These are phyloP conservation scores for Notarius quadriscutis DNA, from an alignment of 2,113 vertebrate genomes.

Conservation along the genomic window DNA sequence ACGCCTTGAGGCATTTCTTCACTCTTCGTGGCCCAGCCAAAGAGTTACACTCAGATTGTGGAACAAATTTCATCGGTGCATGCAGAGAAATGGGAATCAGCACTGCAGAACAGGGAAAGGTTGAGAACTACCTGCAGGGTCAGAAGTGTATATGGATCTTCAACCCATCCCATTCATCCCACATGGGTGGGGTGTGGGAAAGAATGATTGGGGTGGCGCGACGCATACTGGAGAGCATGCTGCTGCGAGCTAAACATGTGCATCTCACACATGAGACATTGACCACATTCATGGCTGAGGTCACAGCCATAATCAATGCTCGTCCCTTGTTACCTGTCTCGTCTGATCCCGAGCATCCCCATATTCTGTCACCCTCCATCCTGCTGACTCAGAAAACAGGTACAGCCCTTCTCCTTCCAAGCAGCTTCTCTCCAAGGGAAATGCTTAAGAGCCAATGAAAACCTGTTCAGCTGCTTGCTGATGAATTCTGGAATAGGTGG, in stretches of 20 bases:
- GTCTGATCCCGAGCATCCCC: too few species aligned
- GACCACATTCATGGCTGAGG: not conserved
- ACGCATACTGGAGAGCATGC: not conserved
- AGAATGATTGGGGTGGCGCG: not conserved
- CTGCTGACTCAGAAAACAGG: too few species aligned
- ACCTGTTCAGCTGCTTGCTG: too few species aligned
- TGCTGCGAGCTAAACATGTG: not conserved
- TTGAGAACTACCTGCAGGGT: slow-evolving; percentile 6
- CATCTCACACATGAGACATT: slow-evolving; percentile 2
- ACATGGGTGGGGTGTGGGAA: slow-evolving; percentile 12
- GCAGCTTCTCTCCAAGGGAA: too few species aligned
- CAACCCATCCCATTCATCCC: not conserved
- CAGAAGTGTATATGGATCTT: slow-evolving; percentile 34
- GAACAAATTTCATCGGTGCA: slow-evolving; percentile 36
- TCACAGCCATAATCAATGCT: too few species aligned
- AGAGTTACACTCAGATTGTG: not conserved
- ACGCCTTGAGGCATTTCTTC: slow-evolving; percentile 33
- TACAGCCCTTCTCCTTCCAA: too few species aligned
- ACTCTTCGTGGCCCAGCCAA: not conserved
- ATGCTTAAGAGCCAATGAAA: too few species aligned
- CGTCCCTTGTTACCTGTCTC: too few species aligned
- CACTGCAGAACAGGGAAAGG: not conserved
- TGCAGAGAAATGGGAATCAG: slow-evolving; percentile 3
- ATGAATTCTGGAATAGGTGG: too few species aligned
- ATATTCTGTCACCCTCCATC: too few species aligned